Percentiles rank a stretch among this genome's conserved stretches.
phyloP scores from a whole-genome alignment of 2,797 vertebrate species.

The Garrulus glandarius region DNA sequence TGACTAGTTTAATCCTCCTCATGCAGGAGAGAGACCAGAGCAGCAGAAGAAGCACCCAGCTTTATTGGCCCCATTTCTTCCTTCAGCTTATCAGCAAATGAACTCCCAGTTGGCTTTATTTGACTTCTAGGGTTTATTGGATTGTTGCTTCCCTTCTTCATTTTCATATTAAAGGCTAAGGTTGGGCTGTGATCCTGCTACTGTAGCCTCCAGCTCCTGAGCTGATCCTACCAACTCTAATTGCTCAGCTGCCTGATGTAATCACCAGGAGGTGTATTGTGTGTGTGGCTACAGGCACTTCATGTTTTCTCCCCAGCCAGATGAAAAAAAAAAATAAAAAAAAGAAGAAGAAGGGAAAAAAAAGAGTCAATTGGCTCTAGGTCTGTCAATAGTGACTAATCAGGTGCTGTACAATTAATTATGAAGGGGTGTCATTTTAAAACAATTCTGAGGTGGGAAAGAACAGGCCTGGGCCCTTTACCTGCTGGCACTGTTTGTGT shows the following conservation, averaged over 20 bases:
- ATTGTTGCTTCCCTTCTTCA: conserved; percentile 50
- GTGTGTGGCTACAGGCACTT: conserved; percentile 15
- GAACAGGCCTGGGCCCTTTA: conserved; percentile 62
- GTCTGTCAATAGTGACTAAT: conserved; percentile 70
- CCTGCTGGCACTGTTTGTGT: conserved; percentile 68
- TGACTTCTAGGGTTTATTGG: conserved; percentile 41
- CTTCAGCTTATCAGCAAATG: conserved; percentile 5
- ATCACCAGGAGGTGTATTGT: not conserved
- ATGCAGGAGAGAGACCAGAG: not conserved
- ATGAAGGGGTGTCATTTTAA: conserved; percentile 61
- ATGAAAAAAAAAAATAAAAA: not conserved
- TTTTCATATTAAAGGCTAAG: conserved; percentile 61
- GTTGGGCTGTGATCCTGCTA: conserved; percentile 23
- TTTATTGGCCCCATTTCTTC: conserved; percentile 13
- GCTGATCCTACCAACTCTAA: not conserved
- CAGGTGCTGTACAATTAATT: conserved; percentile 65
- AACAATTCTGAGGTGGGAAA: conserved; percentile 66
- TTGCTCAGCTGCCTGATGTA: conserved; percentile 53
- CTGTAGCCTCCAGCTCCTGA: conserved; percentile 22
- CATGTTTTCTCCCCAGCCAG: conserved; percentile 30
- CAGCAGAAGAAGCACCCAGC: rapidly evolving
- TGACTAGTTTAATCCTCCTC: not conserved
- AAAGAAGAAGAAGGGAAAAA: not conserved
- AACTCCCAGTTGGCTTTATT: conserved; percentile 55
- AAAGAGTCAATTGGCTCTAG: conserved; percentile 23